These are phyloP conservation scores for Perognathus longimembris DNA, from an alignment of 2,113 vertebrate genomes.

Conservation along the genomic window DNA sequence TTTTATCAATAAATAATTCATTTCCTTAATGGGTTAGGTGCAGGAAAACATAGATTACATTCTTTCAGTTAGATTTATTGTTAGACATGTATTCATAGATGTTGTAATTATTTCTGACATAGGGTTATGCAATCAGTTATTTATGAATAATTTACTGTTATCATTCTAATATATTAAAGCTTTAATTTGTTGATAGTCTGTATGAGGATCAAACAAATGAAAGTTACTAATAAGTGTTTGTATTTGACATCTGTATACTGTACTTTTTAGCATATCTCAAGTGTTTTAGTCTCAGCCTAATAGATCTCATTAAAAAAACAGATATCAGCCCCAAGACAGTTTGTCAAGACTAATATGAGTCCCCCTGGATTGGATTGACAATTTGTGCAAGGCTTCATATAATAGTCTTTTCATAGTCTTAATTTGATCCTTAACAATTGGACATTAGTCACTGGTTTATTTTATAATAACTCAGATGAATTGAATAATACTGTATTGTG, in stretches of 20 bases:
- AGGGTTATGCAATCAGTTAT: slow-evolving; percentile 50
- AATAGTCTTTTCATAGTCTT: slow-evolving; percentile 82
- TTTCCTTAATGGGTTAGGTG: slow-evolving; percentile 64
- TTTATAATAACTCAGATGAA: slow-evolving; percentile 83
- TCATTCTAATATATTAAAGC: slow-evolving; percentile 70
- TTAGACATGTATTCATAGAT: slow-evolving; percentile 58
- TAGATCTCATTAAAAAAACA: slow-evolving; percentile 90
- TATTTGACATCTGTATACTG: slow-evolving; percentile 87
- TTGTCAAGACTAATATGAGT: slow-evolving; percentile 89
- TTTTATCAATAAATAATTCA: slow-evolving; percentile 75
- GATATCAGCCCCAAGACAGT: slow-evolving; percentile 88
- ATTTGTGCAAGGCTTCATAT: slow-evolving; percentile 82
- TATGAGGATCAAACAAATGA: slow-evolving; percentile 76
- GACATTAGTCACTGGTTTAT: slow-evolving; percentile 86
- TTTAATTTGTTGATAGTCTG: slow-evolving; percentile 72
- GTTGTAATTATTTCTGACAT: slow-evolving; percentile 57
- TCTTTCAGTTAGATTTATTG: slow-evolving; percentile 68
- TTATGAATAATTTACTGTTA: slow-evolving; percentile 79
- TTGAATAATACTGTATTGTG: slow-evolving; percentile 78
- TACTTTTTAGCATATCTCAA: slow-evolving; percentile 88
- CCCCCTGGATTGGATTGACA: slow-evolving; percentile 86
- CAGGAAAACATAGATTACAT: slow-evolving; percentile 47
- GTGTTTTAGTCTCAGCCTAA: slow-evolving; percentile 86
- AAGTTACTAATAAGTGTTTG: slow-evolving; percentile 87
- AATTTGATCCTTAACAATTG: slow-evolving; percentile 87